Conservation (phyloP, 2,797 vertebrate species). For the Gymnocypris eckloni region DNA sequence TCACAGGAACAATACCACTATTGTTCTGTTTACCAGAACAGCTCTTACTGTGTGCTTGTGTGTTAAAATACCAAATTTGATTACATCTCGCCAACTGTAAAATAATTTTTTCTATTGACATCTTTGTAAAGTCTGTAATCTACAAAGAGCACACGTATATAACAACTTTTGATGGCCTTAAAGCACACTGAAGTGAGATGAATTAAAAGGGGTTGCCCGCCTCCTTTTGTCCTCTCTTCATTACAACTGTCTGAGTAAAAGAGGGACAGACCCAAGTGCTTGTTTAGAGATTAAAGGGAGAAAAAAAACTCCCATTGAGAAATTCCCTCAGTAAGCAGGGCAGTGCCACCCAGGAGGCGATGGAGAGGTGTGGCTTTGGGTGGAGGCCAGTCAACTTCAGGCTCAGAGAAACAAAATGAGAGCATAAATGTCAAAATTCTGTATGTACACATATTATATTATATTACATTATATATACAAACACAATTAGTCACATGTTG, state of each 20-base stretch:
- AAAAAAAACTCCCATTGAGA: conserved; percentile 62
- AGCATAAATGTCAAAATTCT: conserved; percentile 7
- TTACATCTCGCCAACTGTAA: not conserved
- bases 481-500: not conserved
- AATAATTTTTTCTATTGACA: not conserved
- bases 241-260: conserved; percentile 70
- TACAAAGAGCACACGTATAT: conserved; percentile 46
- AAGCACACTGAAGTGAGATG: conserved; percentile 7
- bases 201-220: conserved; percentile 66
- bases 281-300: conserved; percentile 63
- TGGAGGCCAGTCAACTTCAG: conserved; percentile 23
- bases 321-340: conserved; percentile 68
- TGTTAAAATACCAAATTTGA: not conserved
- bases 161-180: conserved; percentile 62
- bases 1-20: conserved; percentile 70
- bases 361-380: conserved; percentile 59
- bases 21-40: conserved; percentile 71
- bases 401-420: conserved; percentile 45
- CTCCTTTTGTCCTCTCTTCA: conserved; percentile 70
- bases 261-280: conserved; percentile 68
- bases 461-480: not conserved
- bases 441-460: not conserved
- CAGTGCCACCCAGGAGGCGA: conserved; percentile 72
- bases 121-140: not conserved
- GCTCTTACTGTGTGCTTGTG: conserved; percentile 31